phyloP scores from a whole-genome alignment of 2,113 vertebrate genomes.

The Muntiacus muntjak region DNA sequence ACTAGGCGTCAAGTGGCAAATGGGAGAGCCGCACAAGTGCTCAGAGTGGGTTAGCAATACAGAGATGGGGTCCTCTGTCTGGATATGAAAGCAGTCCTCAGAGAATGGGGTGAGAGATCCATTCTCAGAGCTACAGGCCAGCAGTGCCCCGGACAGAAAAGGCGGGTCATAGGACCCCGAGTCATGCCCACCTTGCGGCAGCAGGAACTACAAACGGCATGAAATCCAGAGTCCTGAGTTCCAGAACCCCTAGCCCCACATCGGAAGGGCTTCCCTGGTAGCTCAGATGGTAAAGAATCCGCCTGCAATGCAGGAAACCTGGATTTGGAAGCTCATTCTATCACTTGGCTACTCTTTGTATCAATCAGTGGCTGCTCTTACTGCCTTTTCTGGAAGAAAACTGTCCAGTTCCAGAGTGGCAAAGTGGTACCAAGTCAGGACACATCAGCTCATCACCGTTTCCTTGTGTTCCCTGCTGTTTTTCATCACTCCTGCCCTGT shows the following conservation, averaged over 20 bases:
- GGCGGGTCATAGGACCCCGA: too few species aligned
- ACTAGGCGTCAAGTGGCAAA: background rate
- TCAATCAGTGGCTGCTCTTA: background rate
- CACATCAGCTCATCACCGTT: rapidly evolving
- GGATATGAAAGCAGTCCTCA: background rate
- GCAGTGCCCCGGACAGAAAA: background rate
- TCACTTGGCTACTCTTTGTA: background rate
- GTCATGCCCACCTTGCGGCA: rapidly evolving
- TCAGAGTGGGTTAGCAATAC: background rate
- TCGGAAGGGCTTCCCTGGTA: background rate
- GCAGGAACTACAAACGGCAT: background rate
- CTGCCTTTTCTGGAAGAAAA: background rate
- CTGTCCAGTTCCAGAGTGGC: background rate
- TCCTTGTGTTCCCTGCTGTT: rapidly evolving
- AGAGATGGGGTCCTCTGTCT: background rate
- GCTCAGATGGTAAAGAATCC: background rate
- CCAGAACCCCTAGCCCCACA: background rate
- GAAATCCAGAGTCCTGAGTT: background rate
- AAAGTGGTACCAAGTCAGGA: background rate
- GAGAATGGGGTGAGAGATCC: rapidly evolving
- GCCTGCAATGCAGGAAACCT: background rate
- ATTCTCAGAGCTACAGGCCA: background rate
- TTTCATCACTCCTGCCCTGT: background rate
- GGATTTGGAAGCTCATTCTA: background rate
- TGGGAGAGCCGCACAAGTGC: background rate